phyloP scores from a whole-genome alignment of 2,797 vertebrate genomes.

The Sebastes glaucus region DNA sequence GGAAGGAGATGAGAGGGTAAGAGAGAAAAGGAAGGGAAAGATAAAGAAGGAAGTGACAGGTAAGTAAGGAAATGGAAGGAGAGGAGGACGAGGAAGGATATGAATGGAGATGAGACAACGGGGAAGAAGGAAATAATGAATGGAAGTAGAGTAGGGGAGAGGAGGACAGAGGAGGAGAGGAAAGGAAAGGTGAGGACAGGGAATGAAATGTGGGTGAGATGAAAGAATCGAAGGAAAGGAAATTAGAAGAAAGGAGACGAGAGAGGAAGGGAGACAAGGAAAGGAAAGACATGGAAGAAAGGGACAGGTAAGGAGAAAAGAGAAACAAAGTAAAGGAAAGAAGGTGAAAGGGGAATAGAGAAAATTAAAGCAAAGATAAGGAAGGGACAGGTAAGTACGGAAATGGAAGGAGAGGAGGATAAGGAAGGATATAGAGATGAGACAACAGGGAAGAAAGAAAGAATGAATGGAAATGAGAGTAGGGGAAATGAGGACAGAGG shows the following conservation, averaged over 20 bases:
- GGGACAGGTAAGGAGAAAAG: too few species aligned
- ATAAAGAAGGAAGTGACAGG: background rate
- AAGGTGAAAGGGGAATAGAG: background rate
- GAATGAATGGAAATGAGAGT: too few species aligned
- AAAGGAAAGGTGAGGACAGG: background rate
- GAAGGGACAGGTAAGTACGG: background rate
- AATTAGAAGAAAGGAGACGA: background rate
- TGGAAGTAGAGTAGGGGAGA: too few species aligned
- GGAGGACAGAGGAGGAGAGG: background rate
- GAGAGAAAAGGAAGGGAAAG: background rate
- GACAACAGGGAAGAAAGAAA: too few species aligned
- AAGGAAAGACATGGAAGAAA: background rate
- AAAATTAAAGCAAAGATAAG: rapidly evolving
- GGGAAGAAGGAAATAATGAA: too few species aligned
- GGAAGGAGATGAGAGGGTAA: background rate
- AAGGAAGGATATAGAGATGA: too few species aligned
- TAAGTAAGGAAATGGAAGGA: background rate
- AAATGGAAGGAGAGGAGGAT: background rate
- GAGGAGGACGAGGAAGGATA: too few species aligned
- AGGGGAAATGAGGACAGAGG: too few species aligned
- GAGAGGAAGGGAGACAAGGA: background rate
- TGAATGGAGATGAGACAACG: too few species aligned
- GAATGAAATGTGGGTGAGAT: background rate
- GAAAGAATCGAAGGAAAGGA: background rate
- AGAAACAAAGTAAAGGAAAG: rapidly evolving